Conservation (phyloP, 2,113 vertebrate species). For the Garra rufa region DNA sequence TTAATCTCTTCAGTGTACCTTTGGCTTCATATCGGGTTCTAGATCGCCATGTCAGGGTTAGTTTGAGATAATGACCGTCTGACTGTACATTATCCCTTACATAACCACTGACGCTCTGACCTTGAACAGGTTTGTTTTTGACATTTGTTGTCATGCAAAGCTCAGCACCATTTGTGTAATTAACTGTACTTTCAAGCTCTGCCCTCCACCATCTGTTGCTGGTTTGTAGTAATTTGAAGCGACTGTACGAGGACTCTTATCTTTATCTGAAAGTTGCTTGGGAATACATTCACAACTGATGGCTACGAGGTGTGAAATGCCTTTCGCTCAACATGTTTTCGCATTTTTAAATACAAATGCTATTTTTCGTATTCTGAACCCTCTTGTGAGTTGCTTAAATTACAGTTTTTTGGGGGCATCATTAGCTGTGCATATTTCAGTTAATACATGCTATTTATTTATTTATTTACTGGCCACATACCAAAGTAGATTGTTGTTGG, state of each 20-base stretch:
- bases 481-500: neutral
- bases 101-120: neutral
- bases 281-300: neutral
- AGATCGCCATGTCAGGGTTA: neutral
- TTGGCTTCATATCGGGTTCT: neutral
- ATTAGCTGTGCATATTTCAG: neutral
- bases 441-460: neutral
- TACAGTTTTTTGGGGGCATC: neutral
- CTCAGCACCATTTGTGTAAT: neutral
- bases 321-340: neutral
- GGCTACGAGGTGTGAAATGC: neutral
- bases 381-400: neutral
- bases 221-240: neutral
- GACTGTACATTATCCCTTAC: neutral
- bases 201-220: slow-evolving; percentile 13
- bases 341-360: neutral
- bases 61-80: neutral
- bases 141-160: slow-evolving; percentile 11
- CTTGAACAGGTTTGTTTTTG: neutral
- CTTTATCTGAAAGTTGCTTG: neutral
- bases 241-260: neutral
- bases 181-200: neutral
- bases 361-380: neutral
- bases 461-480: neutral
- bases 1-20: neutral